These are phyloP conservation scores for Mylabris sibirica DNA, from an alignment of 2,888 invertebrate species.

Conservation along the genomic window DNA sequence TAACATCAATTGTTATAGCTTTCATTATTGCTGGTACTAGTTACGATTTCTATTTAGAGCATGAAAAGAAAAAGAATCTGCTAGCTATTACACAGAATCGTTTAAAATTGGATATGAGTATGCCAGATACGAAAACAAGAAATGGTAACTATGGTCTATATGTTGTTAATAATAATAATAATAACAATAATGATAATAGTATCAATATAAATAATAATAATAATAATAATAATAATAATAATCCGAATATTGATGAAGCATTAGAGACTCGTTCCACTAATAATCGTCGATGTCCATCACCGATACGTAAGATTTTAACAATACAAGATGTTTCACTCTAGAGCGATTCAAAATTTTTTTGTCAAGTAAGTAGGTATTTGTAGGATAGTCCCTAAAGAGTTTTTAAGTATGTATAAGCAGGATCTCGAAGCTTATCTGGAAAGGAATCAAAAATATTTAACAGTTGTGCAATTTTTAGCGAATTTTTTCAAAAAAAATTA, in stretches of 20 bases:
- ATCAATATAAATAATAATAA: constrained; percentile 39
- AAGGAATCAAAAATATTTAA: no score
- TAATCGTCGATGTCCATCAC: background rate
- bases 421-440: no score
- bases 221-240: constrained; percentile 37
- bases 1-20: constrained; percentile 63
- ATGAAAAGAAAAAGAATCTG: constrained; percentile 60
- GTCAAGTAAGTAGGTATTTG: no score
- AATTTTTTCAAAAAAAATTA: no score
- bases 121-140: constrained; percentile 56
- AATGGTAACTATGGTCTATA: constrained; percentile 56
- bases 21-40: constrained; percentile 73
- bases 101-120: constrained; percentile 52
- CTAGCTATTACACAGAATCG: constrained; percentile 40
- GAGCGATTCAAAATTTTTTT: no score
- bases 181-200: constrained; percentile 31
- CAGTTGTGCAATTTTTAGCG: no score
- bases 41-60: constrained; percentile 74
- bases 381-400: no score
- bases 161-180: constrained; percentile 54
- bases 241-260: constrained; percentile 27
- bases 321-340: no score
- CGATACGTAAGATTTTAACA: background rate
- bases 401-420: no score
- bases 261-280: constrained; percentile 24